Evolutionary conservation across 2,113 vertebrate genomes (phyloP).

Genomic region (Hypocryptadius cinnamomeus): DNA sequence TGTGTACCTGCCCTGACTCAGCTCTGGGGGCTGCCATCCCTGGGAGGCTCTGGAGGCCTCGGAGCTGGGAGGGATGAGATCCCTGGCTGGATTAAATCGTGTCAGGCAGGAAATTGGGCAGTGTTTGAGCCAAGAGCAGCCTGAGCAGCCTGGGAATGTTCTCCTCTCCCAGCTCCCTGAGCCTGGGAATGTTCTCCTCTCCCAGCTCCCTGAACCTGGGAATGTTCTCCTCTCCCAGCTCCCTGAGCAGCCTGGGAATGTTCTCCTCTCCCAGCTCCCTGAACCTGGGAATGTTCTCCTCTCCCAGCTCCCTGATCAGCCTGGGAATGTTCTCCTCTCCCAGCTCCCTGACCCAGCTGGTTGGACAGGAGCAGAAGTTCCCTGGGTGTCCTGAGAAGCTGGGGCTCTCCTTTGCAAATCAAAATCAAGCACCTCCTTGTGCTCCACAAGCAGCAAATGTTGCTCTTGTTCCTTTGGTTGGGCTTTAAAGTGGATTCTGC

Average conservation of each 20-base stretch:
- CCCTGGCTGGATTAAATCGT: accelerated
- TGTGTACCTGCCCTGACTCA: too few species aligned
- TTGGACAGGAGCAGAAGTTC: accelerated
- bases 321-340: not conserved
- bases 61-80: not conserved
- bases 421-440: not conserved
- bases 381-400: not conserved
- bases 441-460: not conserved
- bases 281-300: too few species aligned
- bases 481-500: not conserved
- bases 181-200: too few species aligned
- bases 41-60: too few species aligned
- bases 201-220: too few species aligned
- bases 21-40: too few species aligned
- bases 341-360: not conserved
- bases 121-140: not conserved
- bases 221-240: too few species aligned
- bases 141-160: not conserved
- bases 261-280: too few species aligned
- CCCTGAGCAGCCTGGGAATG: not conserved
- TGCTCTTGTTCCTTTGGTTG: not conserved
- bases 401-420: not conserved
- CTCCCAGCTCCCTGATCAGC: too few species aligned
- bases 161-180: too few species aligned
- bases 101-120: not conserved